These are phyloP conservation scores for Marasmarcha lunaedactyla DNA, from an alignment of 2,888 invertebrate species.

Conservation along the genomic window DNA sequence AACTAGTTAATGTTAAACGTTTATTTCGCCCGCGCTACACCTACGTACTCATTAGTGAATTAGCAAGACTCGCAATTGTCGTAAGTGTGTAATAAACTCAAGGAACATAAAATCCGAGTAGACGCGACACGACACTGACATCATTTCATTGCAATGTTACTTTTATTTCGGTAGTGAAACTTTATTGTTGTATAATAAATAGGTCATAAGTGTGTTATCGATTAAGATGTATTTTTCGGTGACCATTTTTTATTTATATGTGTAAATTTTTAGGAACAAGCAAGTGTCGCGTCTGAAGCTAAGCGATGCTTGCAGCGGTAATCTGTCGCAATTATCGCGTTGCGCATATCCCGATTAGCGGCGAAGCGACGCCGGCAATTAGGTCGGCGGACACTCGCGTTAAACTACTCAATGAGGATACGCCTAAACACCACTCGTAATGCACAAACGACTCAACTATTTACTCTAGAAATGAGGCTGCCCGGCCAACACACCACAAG, in stretches of 20 bases:
- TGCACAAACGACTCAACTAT: conserved; percentile 34
- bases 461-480: conserved; percentile 2
- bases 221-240: too few species aligned
- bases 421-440: conserved; percentile 57
- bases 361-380: conserved; percentile 53
- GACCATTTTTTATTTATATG: too few species aligned
- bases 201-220: too few species aligned
- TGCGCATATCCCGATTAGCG: conserved; percentile 66
- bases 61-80: conserved; percentile 60
- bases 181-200: too few species aligned
- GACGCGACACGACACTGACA: conserved; percentile 27
- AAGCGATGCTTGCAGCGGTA: conserved; percentile 23
- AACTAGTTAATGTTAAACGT: conserved; percentile 39
- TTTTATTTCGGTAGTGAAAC: too few species aligned
- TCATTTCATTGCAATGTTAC: conserved; percentile 5
- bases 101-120: conserved; percentile 25
- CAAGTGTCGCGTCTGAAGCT: conserved; percentile 20
- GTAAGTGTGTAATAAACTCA: conserved; percentile 55
- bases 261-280: not conserved
- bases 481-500: conserved; percentile 24
- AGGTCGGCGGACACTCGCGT: conserved; percentile 66
- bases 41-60: conserved; percentile 67
- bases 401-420: conserved; percentile 66
- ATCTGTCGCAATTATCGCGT: conserved; percentile 65
- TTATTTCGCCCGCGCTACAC: conserved; percentile 65